These are phyloP conservation scores for Augochlora pura DNA, from an alignment of 1,140 invertebrate species.

Conservation along the genomic window DNA sequence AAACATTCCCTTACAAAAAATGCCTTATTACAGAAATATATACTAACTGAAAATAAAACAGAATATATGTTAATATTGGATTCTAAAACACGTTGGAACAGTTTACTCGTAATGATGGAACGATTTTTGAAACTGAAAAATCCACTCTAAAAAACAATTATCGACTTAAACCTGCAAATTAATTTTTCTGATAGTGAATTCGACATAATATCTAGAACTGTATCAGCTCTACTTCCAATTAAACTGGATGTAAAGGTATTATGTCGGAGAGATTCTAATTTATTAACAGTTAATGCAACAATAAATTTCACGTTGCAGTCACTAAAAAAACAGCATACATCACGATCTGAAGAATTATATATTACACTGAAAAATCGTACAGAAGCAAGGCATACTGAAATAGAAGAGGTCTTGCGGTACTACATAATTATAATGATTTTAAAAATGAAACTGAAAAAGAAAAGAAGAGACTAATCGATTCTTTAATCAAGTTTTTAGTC, in stretches of 20 bases:
- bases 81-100: slow-evolving; percentile 15
- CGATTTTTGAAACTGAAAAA: too few species aligned
- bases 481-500: slow-evolving; percentile 11
- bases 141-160: too few species aligned
- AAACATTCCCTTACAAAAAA: slow-evolving; percentile 1
- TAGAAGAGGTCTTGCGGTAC: too few species aligned
- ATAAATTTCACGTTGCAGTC: too few species aligned
- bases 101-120: slow-evolving; percentile 9
- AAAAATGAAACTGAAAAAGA: too few species aligned
- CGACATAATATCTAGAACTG: slow-evolving; percentile 22
- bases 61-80: slow-evolving; percentile 15
- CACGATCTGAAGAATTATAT: background rate
- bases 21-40: slow-evolving; percentile 15
- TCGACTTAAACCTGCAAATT: too few species aligned
- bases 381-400: too few species aligned
- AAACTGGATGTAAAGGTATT: slow-evolving; percentile 11
- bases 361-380: slow-evolving; percentile 4
- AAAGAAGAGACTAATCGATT: slow-evolving; percentile 12
- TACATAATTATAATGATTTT: slow-evolving; percentile 25
- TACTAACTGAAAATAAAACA: slow-evolving; percentile 2
- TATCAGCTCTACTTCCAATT: slow-evolving; percentile 15
- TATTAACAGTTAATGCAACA: too few species aligned
- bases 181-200: slow-evolving; percentile 10
- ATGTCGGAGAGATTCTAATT: too few species aligned
- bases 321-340: too few species aligned